Base-by-base conservation (phyloP, 64 coral and sea anemone genomes). In the Anthopleura sola region DNA sequence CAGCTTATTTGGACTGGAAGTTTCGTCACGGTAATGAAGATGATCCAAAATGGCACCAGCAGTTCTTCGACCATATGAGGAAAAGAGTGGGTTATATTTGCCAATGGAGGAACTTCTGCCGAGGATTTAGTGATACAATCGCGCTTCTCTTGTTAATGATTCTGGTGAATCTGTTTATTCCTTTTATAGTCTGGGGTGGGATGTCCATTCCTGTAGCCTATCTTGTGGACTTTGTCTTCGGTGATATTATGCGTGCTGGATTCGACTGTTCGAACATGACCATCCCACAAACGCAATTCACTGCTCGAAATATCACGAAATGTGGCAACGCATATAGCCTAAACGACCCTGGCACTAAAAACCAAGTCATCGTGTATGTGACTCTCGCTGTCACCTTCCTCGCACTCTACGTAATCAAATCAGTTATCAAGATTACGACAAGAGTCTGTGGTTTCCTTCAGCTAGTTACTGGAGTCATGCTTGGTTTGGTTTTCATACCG, bases 1-100 rank as follows among this genome's bases (percentile, higher is more conserved):
- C 93, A 13, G 82, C 93, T 1, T 95, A 91, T 21, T 26, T 95
- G 54, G 93, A 95, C 28, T 95, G 93, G 93, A 95, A 95, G 54
- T 91, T 87, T 69, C 75, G 93, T 26, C 60, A 95, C 44, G 49
- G 75, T 0, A 26, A 87, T 6, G 2, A 74, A 36, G 93, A 95
- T 49, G 46, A 88, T 23, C 86, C 84, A 39, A 28, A 47, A 26
- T 95, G 93, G 93, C 93, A 95, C 68, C 81, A 95, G 74, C 32
- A 85, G 36, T 95, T 95, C 62, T 95, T 95, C 21, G 93, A 95
- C 23, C 32, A 95, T 74, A 80, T 95, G 89, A 89, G 93, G 18
- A 55, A 78, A 33, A 81, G 86, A 28, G 83, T 62, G 18, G 93
- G 93, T 6, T 95, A 95, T 69, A 26, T 95, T 60, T 95, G 93